phyloP scores from a whole-genome alignment of 1,140 invertebrate species.

The Drosophila kanapiae region DNA sequence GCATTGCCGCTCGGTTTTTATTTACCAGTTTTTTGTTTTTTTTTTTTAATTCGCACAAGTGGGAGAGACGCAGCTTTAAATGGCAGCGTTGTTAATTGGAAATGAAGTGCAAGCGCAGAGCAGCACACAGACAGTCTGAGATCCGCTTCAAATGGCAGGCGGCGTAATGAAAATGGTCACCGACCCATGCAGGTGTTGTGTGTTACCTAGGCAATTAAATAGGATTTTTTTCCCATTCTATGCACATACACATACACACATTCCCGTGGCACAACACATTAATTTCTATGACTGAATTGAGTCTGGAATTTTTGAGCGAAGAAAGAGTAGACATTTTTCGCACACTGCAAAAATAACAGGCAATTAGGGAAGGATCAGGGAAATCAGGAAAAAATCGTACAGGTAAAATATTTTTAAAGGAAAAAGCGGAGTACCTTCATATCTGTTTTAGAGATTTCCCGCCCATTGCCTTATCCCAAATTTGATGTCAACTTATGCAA shows the following conservation, averaged over 20 bases:
- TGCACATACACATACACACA: background rate
- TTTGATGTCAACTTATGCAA: slow-evolving; percentile 1
- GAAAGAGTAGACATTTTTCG: background rate
- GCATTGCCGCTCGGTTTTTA: background rate
- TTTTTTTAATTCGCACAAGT: slow-evolving; percentile 47
- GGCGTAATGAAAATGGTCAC: slow-evolving; percentile 43
- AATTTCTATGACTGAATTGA: slow-evolving; percentile 40
- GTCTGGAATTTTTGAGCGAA: slow-evolving; percentile 17
- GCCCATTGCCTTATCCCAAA: background rate
- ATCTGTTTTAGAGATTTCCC: background rate
- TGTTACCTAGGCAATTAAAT: slow-evolving; percentile 63
- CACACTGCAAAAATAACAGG: slow-evolving; percentile 2
- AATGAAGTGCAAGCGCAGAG: slow-evolving; percentile 44
- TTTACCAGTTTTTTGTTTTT: background rate
- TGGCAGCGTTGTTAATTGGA: slow-evolving; percentile 60
- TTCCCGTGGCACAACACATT: slow-evolving; percentile 14
- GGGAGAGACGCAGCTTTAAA: slow-evolving; percentile 17
- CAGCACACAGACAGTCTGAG: slow-evolving; percentile 32
- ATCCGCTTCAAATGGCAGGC: slow-evolving; percentile 23
- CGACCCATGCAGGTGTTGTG: slow-evolving; percentile 31
- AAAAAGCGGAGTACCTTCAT: no score
- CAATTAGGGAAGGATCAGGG: background rate
- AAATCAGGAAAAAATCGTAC: no score
- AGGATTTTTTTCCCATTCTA: slow-evolving; percentile 7
- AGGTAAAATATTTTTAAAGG: background rate